Evolutionary conservation across 2,113 vertebrate genomes (phyloP).

Genomic region (Plectropomus leopardus): DNA sequence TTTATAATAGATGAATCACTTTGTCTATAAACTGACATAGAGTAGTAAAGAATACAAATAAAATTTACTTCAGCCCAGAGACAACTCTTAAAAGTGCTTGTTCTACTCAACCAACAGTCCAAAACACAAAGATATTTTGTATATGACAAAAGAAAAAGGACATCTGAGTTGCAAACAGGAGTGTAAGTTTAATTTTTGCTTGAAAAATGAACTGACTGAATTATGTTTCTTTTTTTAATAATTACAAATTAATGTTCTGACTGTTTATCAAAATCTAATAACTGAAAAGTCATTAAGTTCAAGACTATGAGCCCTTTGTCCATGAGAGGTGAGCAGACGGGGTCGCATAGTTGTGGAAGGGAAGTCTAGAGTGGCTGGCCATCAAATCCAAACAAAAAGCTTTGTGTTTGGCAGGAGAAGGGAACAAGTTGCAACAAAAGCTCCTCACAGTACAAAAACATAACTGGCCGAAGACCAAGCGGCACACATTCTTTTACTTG

Average conservation of each 20-base stretch:
- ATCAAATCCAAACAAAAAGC: constrained; percentile 37
- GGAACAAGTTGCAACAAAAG: constrained; percentile 36
- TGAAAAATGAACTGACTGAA: too few relatives aligned
- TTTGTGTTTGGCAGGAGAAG: constrained; percentile 14
- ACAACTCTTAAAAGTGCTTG: not conserved
- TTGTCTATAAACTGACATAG: not conserved
- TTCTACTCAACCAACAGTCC: not conserved
- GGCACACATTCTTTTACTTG: constrained; percentile 34
- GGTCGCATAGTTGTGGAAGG: constrained; percentile 6
- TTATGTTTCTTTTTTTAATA: too few relatives aligned
- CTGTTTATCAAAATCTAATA: too few relatives aligned
- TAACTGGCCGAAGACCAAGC: not conserved
- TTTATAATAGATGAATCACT: not conserved
- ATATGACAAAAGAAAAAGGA: not conserved
- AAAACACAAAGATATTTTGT: not conserved
- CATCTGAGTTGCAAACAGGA: not conserved
- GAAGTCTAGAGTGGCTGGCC: not conserved
- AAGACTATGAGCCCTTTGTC: constrained; percentile 1
- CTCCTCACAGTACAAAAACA: constrained; percentile 8
- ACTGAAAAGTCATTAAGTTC: not conserved
- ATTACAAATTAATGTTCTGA: not conserved
- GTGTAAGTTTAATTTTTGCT: not conserved
- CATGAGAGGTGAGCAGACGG: constrained; percentile 15
- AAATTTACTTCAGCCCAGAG: not conserved
- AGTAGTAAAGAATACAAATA: not conserved